A percentile compares a stretch with the other conserved stretches of the same genome.
phyloP scores from a whole-genome alignment of 2,113 vertebrate species.

The Columbina picui region DNA sequence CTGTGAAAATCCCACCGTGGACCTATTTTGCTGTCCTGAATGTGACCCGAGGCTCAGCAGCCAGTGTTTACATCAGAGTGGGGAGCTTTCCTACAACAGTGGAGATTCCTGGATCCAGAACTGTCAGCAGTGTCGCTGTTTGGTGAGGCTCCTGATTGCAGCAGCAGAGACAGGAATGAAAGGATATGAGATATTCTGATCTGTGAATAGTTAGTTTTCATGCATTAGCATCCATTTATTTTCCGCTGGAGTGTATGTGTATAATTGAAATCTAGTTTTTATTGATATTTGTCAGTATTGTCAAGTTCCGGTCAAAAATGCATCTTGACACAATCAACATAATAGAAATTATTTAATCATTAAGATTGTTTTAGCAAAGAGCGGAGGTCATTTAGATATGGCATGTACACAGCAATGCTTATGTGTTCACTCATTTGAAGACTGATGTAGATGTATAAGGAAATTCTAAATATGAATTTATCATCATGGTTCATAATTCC shows the following conservation, averaged over 20 bases:
- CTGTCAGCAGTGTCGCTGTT: slow-evolving; percentile 95
- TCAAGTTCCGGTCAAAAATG: not conserved
- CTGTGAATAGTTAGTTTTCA: not conserved
- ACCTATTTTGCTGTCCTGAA: slow-evolving; percentile 97
- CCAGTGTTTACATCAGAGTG: slow-evolving; percentile 94
- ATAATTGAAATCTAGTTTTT: not conserved
- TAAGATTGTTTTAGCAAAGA: not conserved
- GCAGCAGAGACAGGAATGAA: not conserved
- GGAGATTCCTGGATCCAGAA: slow-evolving; percentile 96
- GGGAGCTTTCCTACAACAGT: slow-evolving; percentile 89
- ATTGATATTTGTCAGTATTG: not conserved
- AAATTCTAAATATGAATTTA: not conserved
- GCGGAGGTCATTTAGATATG: not conserved
- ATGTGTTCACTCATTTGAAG: not conserved
- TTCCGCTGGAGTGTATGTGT: not conserved
- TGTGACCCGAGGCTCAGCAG: slow-evolving; percentile 94
- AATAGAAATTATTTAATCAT: slow-evolving; percentile 7
- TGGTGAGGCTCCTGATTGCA: slow-evolving; percentile 81
- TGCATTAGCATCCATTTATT: not conserved
- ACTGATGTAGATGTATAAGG: not conserved
- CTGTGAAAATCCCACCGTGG: slow-evolving; percentile 95
- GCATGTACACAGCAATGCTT: not conserved
- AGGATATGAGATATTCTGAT: not conserved
- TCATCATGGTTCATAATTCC: not conserved
- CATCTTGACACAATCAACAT: not conserved